These are phyloP conservation scores for Solenodon paradoxus DNA, from an alignment of 2,113 vertebrate species.

Conservation along the genomic window DNA sequence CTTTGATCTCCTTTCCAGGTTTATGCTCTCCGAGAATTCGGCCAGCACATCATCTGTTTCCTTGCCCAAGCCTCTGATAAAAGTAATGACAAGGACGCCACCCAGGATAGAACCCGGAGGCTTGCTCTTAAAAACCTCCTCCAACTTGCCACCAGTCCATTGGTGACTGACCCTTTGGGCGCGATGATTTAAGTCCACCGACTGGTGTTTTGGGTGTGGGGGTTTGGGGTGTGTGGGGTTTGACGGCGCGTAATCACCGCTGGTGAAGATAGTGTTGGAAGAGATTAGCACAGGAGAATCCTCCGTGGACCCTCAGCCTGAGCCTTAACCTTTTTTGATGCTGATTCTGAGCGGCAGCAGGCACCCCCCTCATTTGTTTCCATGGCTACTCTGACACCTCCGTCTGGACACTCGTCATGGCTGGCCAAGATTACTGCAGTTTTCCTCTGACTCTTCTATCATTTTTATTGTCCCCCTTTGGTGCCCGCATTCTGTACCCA, in stretches of 20 bases:
- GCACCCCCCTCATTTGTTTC: neutral
- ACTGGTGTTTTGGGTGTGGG: neutral
- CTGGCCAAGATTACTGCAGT: neutral
- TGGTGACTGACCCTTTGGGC: too few species aligned
- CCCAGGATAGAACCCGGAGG: neutral
- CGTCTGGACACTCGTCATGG: neutral
- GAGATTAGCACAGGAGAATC: neutral
- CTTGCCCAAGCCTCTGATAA: constrained; percentile 27
- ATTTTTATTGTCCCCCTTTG: neutral
- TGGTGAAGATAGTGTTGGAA: neutral
- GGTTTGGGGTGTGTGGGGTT: neutral
- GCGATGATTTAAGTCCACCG: neutral
- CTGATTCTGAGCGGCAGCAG: neutral
- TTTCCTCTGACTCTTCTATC: neutral
- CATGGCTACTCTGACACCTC: neutral
- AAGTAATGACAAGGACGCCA: neutral
- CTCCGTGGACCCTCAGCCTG: neutral
- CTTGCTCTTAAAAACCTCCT: neutral
- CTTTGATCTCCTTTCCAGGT: constrained; percentile 9
- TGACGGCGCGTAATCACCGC: neutral
- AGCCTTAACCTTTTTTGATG: neutral
- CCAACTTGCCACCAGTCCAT: neutral
- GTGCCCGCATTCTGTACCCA: neutral
- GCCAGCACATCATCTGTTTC: constrained; percentile 37
- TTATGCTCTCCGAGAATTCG: constrained; percentile 30